Base-by-base conservation (phyloP, 37 sponge, comb jelly and placozoan species). In the Eunapius fragilis region DNA sequence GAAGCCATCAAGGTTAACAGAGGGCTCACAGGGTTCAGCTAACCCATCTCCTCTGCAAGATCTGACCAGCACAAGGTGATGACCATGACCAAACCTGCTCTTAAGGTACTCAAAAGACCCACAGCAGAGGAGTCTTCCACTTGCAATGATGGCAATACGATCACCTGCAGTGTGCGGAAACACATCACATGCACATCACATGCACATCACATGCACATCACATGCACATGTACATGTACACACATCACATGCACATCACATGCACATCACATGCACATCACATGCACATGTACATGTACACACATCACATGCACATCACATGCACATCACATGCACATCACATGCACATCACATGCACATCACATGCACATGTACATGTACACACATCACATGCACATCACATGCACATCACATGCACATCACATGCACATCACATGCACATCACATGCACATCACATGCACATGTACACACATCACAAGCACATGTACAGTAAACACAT, bases 101-200 rank as follows among this genome's bases (percentile, higher is more conserved):
- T 89, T 93, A 32, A 97, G 90, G 74, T 84, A 97, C 71, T 93
- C 90, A 71, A 92, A 91, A 28, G 87, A 88, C 31, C 98, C 96
- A 80, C 91, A 91, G 77, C 96, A 95, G 69, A 95, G 80, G 37
- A 97, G 86, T 34, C 89, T 79, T 3, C 99, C 99, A 24, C 89
- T 86, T 37, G 95, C 93, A 26, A 98, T 92, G 89, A 98, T 98
- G 31, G 99, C 99, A 47, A 98, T 94, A 19, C 99, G 37, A 75
- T 99, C 99, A 45, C 96, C 96, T 81, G 82, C 34, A 2, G 32
- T 19, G 14, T 19, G 14, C 58, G 14, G 2, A 58, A 12, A 36
- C 45, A 35, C 45, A 76, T n/a, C 14, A 58, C 58, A 58, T n/a
- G n/a, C 58, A 19, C 1, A 19, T 17, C n/a, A n/a, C n/a, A n/a